Conservation (phyloP, 2,888 invertebrate species). For the Diarsia rubi region DNA sequence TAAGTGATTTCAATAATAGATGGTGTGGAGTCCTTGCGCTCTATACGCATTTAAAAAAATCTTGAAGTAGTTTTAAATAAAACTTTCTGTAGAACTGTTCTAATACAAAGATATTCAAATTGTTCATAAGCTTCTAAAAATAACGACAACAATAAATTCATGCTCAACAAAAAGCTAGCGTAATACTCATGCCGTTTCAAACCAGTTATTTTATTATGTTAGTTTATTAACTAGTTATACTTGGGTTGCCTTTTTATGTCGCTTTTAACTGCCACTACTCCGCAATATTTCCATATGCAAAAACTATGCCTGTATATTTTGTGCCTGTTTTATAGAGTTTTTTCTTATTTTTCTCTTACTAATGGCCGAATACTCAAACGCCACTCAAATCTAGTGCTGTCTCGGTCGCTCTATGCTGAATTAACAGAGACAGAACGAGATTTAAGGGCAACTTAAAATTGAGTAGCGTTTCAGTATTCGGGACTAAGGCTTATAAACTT, state of each 20-base stretch:
- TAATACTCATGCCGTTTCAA: slow-evolving; percentile 75
- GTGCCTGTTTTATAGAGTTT: background rate
- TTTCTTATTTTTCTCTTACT: background rate
- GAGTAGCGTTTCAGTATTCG: too few relatives aligned
- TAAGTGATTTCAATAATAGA: background rate
- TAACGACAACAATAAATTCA: slow-evolving; percentile 60
- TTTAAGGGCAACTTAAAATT: too few relatives aligned
- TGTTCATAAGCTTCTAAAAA: slow-evolving; percentile 10
- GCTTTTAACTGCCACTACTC: slow-evolving; percentile 70
- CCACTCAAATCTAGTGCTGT: too few relatives aligned
- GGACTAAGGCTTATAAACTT: too few relatives aligned
- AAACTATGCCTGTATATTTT: background rate
- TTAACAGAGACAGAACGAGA: too few relatives aligned
- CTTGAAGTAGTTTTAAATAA: background rate
- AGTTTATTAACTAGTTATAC: slow-evolving; percentile 74
- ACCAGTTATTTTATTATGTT: slow-evolving; percentile 67
- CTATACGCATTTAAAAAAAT: background rate
- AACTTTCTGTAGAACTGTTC: background rate
- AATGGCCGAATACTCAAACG: too few relatives aligned
- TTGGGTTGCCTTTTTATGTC: slow-evolving; percentile 75
- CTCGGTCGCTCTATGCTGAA: too few relatives aligned
- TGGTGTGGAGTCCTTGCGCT: background rate
- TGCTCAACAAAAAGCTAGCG: slow-evolving; percentile 78
- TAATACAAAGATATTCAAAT: background rate
- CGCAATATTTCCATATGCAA: slow-evolving; percentile 24